Conservation (phyloP, 2,888 invertebrate species). For the Pegoplata infirma region DNA sequence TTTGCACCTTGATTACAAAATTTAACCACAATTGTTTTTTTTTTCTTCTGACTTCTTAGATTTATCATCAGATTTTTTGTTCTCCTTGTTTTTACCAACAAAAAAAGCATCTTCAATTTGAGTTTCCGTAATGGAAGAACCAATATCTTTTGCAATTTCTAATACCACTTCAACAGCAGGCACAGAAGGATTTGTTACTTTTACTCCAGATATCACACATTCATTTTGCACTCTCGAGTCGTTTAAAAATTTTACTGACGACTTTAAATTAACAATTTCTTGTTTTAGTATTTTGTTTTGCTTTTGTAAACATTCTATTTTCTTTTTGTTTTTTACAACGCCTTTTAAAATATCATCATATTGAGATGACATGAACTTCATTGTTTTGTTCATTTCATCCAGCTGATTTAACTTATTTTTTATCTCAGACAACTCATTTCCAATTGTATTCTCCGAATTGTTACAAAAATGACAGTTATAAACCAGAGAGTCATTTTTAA, state of each 20-base stretch:
- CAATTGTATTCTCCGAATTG: background rate
- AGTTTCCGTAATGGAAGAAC: background rate
- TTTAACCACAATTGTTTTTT: background rate
- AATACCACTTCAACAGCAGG: background rate
- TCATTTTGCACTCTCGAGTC: slow-evolving; percentile 11
- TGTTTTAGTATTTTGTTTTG: slow-evolving; percentile 12
- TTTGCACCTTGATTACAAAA: background rate
- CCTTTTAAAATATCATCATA: slow-evolving; percentile 27
- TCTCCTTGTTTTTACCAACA: background rate
- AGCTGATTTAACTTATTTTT: background rate
- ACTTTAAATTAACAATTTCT: slow-evolving; percentile 14
- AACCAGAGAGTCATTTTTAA: slow-evolving; percentile 6
- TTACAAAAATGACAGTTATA: slow-evolving; percentile 8
- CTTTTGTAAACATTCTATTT: slow-evolving; percentile 11
- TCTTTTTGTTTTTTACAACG: slow-evolving; percentile 8
- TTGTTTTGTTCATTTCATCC: slow-evolving; percentile 9
- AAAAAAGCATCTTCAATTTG: slow-evolving; percentile 26
- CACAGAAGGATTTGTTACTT: background rate
- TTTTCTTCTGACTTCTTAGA: background rate
- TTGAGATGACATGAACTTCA: slow-evolving; percentile 8
- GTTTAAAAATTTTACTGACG: slow-evolving; percentile 16
- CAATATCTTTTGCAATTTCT: background rate
- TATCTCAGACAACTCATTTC: background rate
- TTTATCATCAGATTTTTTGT: no score
- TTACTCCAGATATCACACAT: slow-evolving; percentile 9